Base-by-base conservation (phyloP, 2,113 vertebrate species). In the Macaca nemestrina region DNA sequence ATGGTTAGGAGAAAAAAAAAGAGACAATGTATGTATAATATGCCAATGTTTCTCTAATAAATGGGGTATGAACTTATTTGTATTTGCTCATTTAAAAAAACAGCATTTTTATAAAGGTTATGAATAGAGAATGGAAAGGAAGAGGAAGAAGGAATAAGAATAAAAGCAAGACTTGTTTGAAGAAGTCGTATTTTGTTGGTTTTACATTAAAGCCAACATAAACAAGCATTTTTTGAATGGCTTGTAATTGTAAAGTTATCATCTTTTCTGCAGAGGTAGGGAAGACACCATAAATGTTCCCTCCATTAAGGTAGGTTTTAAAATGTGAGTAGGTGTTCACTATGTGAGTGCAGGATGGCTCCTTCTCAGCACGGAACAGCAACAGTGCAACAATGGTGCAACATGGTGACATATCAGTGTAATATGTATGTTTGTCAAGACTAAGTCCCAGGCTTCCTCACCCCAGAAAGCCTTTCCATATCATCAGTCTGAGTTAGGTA, bases 111-210 rank as follows among this genome's bases (percentile, higher is more conserved):
- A 78, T 35, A 73, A 50, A 64, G 4, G 48, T 48, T 55, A 30
- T 40, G 23, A 14, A 14, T 4, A 73, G 18, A 27, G 18, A 59
- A 17, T n/a, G 25, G 17, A 18, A 43, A 17, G 9, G 2, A 55
- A 61, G n/a, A 43, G n/a, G 13, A 1, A 3, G 12, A 1, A 73
- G 4, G 5, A 3, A 23, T 3, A 35, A 16, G 5, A 43, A 70
- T 2, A n/a, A 14, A 27, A n/a, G 8, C 14, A 12, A 75, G 8
- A 35, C 13, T 61, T 40, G 20, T 25, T 59, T 38, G 38, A 79
- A 50, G 57, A 32, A 23, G 9, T 1, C 11, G 30, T 32, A 32
- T 10, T 81, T 48, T 40, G 10, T 43, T 30, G 2, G 35, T 35
- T 61, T 87, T 81, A 17, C 6, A 76, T 68, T 25, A 30, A 17